Evolutionary conservation across 2,888 invertebrate genomes (phyloP).

Genomic region (Chydorus sphaericus): DNA sequence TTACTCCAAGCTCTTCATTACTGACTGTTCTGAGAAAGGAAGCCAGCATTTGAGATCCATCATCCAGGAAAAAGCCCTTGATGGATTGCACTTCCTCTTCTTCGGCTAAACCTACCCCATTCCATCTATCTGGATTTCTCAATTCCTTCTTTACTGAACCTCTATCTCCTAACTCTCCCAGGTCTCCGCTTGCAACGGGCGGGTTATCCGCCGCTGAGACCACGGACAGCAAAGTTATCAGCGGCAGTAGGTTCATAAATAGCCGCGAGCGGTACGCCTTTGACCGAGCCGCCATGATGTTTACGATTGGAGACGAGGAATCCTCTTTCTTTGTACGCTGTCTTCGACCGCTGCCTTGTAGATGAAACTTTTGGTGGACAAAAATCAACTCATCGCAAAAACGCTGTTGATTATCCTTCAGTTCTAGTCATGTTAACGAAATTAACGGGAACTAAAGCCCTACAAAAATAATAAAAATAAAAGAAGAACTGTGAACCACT

Average conservation of each 20-base stretch:
- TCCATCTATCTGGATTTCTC: constrained; percentile 1
- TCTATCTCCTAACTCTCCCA: not conserved
- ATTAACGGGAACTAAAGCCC: too few species aligned
- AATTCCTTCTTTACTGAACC: constrained; percentile 7
- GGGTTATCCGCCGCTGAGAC: not conserved
- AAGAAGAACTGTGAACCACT: too few species aligned
- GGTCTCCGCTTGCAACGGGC: not conserved
- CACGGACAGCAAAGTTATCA: not conserved
- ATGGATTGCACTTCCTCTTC: constrained; percentile 18
- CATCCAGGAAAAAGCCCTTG: constrained; percentile 19
- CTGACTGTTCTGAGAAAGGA: constrained; percentile 26
- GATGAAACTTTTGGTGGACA: too few species aligned
- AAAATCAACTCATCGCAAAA: too few species aligned
- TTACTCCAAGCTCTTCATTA: constrained; percentile 31
- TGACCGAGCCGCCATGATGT: constrained; percentile 12
- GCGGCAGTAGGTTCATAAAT: not conserved
- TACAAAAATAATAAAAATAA: too few species aligned
- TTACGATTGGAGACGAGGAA: not conserved
- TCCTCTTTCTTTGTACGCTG: constrained; percentile 9
- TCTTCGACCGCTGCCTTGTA: constrained; percentile 9
- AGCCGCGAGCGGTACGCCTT: constrained; percentile 5
- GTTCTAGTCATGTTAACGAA: too few species aligned
- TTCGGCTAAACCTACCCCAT: constrained; percentile 6
- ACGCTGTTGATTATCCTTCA: too few species aligned
- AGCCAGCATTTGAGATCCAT: constrained; percentile 23